Conservation (phyloP, 2,113 vertebrate genomes). For the Orycteropus afer region DNA sequence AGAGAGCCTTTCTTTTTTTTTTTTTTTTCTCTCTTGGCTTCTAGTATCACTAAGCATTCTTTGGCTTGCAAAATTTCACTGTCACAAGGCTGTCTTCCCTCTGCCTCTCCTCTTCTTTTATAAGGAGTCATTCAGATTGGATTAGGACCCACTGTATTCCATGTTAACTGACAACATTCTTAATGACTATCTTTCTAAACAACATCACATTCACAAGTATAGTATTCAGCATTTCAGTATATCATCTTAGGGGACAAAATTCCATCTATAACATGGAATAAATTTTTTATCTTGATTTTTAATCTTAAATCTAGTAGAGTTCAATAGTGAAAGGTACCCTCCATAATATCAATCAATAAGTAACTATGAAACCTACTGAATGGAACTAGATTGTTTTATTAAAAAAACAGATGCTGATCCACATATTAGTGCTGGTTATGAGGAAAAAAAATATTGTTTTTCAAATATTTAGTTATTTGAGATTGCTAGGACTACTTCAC, state of each 20-base stretch:
- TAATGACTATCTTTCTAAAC: neutral
- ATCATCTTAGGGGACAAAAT: no score
- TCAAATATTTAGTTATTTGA: neutral
- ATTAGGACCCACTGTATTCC: neutral
- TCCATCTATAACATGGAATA: neutral
- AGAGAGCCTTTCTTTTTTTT: neutral
- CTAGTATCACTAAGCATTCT: neutral
- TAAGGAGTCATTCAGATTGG: neutral
- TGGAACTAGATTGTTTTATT: neutral
- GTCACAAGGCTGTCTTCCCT: neutral
- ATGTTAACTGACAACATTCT: neutral
- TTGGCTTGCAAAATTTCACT: neutral
- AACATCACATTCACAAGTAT: neutral
- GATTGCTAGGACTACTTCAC: neutral
- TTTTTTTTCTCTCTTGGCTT: neutral
- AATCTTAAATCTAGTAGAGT: neutral
- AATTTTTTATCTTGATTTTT: neutral
- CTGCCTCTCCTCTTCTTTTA: neutral
- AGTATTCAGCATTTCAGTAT: neutral
- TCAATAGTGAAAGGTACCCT: neutral
- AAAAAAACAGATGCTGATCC: neutral
- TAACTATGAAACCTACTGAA: neutral
- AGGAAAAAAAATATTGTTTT: constrained; percentile 12
- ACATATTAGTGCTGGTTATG: neutral
- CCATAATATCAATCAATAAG: neutral